Percentiles rank a stretch among this genome's conserved stretches.
Evolutionary conservation across 2,113 vertebrate genomes (phyloP).

Genomic region (Odocoileus hemionus): DNA sequence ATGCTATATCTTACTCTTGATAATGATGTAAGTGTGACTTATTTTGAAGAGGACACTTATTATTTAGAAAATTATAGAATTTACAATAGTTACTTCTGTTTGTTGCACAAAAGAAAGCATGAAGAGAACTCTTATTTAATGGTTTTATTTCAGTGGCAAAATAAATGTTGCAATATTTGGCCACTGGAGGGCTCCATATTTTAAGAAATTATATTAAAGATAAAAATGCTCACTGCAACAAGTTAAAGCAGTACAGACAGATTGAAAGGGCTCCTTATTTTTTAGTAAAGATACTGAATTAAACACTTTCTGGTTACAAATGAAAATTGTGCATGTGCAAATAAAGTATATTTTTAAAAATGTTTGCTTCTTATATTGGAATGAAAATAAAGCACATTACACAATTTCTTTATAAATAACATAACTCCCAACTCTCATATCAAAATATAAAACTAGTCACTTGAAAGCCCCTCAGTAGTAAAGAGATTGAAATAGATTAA

Average conservation of each 20-base stretch:
- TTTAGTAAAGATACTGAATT: slow-evolving; percentile 8
- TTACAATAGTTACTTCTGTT: not conserved
- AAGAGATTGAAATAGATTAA: not conserved
- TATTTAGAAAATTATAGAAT: slow-evolving; percentile 12
- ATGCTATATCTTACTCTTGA: not conserved
- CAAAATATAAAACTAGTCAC: not conserved
- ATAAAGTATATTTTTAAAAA: not conserved
- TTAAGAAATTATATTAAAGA: slow-evolving; percentile 31
- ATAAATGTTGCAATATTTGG: slow-evolving; percentile 39
- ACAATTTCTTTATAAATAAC: not conserved
- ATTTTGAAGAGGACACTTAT: not conserved
- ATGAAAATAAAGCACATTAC: slow-evolving; percentile 9
- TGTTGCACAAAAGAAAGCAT: not conserved
- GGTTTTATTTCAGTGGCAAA: not conserved
- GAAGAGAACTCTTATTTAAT: not conserved
- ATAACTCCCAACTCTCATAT: not conserved
- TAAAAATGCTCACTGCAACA: not conserved
- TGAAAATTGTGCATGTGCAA: slow-evolving; percentile 15
- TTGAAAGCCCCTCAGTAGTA: not conserved
- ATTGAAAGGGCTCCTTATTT: not conserved
- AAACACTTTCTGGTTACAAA: not conserved
- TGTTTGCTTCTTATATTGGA: not conserved
- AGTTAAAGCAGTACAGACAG: not conserved
- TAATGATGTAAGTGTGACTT: not conserved
- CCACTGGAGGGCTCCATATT: slow-evolving; percentile 66